Percentiles rank a stretch among this genome's conserved stretches.
phyloP scores from a whole-genome alignment of 2,888 invertebrate species.

The Brachyopa scutellaris region DNA sequence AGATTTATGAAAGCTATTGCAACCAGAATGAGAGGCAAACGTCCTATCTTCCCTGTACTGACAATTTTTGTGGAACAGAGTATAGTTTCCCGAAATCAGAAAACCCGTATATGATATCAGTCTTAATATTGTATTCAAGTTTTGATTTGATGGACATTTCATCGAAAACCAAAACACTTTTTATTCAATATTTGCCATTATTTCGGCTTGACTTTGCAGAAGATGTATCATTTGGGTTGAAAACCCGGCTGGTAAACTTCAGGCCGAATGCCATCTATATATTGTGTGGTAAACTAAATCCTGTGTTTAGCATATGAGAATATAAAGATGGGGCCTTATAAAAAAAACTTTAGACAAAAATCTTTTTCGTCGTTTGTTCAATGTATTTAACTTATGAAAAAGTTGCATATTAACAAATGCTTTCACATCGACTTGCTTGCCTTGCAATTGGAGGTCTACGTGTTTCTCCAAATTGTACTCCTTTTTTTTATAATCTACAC shows the following conservation, averaged over 20 bases:
- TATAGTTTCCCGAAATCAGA: slow-evolving; percentile 11
- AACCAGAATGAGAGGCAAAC: too few species aligned
- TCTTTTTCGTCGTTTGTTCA: slow-evolving; percentile 6
- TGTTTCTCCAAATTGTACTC: neutral
- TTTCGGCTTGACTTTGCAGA: neutral
- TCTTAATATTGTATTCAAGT: slow-evolving; percentile 11
- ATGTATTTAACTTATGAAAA: neutral
- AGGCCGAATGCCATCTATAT: slow-evolving; percentile 6
- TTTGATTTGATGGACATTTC: slow-evolving; percentile 18
- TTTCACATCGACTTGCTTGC: neutral
- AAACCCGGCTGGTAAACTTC: slow-evolving; percentile 4
- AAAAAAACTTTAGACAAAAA: slow-evolving; percentile 1
- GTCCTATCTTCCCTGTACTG: too few species aligned
- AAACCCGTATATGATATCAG: slow-evolving; percentile 3
- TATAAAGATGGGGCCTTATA: neutral
- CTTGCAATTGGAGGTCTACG: neutral
- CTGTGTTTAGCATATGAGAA: neutral
- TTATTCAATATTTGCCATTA: slow-evolving; percentile 9
- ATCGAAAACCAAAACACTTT: slow-evolving; percentile 15
- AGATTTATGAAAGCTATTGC: too few species aligned
- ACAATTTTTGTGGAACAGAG: too few species aligned
- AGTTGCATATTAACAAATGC: neutral
- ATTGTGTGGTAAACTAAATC: slow-evolving; percentile 9
- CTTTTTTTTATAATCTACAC: too few species aligned
- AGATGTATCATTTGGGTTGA: neutral